phyloP scores from a whole-genome alignment of 1,140 invertebrate species.

The Amyelois transitella region DNA sequence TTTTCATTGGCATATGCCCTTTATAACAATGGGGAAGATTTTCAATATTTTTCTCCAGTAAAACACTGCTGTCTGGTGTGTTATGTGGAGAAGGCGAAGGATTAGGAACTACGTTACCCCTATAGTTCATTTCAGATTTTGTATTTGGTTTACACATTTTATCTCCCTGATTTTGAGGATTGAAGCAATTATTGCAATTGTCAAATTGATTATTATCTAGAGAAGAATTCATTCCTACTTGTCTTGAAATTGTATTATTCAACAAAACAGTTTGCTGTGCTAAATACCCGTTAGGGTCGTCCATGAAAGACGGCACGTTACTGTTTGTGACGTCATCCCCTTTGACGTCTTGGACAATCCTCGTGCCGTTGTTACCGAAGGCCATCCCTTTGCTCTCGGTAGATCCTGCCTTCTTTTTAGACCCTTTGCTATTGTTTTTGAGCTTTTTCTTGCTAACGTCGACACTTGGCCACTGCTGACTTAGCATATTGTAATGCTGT shows the following conservation, averaged over 20 bases:
- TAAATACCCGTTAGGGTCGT: conserved; percentile 91
- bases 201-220: conserved; percentile 53
- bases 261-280: conserved; percentile 89
- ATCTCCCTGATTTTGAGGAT: conserved; percentile 29
- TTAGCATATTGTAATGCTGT: conserved; percentile 78
- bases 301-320: conserved; percentile 80
- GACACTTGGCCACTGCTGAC: conserved; percentile 72
- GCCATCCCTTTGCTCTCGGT: conserved; percentile 49
- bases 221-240: conserved; percentile 75
- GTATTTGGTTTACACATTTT: conserved; percentile 28
- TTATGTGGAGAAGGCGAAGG: conserved; percentile 61
- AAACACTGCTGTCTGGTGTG: conserved; percentile 74
- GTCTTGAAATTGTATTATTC: conserved; percentile 87
- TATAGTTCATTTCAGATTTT: conserved; percentile 44
- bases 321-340: conserved; percentile 45
- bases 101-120: conserved; percentile 51
- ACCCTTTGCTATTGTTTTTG: conserved; percentile 73
- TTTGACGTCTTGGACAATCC: conserved; percentile 50
- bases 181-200: conserved; percentile 27
- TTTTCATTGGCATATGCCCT: conserved; percentile 57
- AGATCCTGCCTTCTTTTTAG: conserved; percentile 75
- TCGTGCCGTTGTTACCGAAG: conserved; percentile 50
- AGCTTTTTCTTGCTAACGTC: conserved; percentile 79
- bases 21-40: conserved; percentile 49
- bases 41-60: conserved; percentile 59